Conservation (phyloP, 2,113 vertebrate species). For the Taxidea taxus region DNA sequence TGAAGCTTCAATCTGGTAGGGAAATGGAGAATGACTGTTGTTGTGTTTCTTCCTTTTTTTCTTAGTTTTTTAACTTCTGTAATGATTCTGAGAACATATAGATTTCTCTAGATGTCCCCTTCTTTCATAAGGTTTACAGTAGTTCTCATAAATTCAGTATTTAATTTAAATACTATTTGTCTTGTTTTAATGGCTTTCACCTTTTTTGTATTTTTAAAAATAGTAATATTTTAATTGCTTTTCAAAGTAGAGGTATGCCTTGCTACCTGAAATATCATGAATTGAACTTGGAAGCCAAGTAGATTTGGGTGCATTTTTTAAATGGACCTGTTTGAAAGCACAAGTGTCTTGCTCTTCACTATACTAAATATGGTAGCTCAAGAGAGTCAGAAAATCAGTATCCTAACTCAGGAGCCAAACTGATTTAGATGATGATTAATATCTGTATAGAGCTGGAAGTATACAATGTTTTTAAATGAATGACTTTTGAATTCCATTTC, state of each 20-base stretch:
- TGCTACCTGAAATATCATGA: background rate
- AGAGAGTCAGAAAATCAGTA: background rate
- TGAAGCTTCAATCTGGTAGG: background rate
- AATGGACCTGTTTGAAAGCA: background rate
- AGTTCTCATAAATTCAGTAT: background rate
- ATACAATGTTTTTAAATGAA: constrained; percentile 15
- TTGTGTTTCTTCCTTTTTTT: background rate
- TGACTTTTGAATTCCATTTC: background rate
- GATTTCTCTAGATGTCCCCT: constrained; percentile 1
- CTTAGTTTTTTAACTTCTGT: background rate
- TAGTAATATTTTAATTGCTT: background rate
- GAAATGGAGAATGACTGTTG: background rate
- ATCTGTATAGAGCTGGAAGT: background rate
- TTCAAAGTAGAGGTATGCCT: background rate
- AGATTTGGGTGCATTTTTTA: background rate
- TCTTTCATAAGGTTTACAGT: background rate
- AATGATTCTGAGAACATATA: background rate
- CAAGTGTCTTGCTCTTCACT: background rate
- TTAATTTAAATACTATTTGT: background rate
- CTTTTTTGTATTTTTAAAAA: background rate
- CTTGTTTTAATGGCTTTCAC: background rate
- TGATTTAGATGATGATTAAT: background rate
- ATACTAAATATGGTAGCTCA: background rate
- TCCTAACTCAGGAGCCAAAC: background rate
- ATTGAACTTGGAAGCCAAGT: background rate